Evolutionary conservation across 2,113 vertebrate genomes (phyloP), one percentile per base, ranked within the genome.

Genomic region (Nibea coibor): DNA sequence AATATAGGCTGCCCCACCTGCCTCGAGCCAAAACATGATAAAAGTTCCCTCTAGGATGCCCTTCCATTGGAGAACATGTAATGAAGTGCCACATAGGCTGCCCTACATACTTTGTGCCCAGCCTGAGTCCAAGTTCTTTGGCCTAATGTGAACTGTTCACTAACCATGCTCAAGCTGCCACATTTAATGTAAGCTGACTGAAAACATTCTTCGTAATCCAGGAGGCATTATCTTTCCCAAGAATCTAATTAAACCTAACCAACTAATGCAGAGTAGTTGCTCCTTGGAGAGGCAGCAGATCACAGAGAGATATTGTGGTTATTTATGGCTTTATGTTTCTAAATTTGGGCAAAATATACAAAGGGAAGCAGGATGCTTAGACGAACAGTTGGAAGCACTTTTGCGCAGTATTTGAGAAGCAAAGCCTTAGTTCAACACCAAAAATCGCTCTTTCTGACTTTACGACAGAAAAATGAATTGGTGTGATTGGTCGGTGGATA

Each of bases 371-470:
- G 31, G 11, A 45, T 62, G n/a, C n/a, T 17, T 26, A 28, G 11
- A 39, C 35, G 7, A 64, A 62, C 3, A 11, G 16, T 57, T 24
- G 26, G 17, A 45, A 26, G 12, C 43, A 48, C 53, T 54, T 50
- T 50, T 35, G 19, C 22, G 31, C 6, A 17, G n/a, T 0, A 39
- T 28, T 10, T 47, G 19, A 45, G 14, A 26, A 10, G 26, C 22
- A 11, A 11, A 67, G n/a, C 61, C 54, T 59, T 45, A 43, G 20
- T 45, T 68, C 10, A 70, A n/a, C 47, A 47, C 51, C 31, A 58
- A 28, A 75, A 31, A 72, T 17, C 31, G 53, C 57, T 65, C 45
- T 53, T 65, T 4, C 47, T 67, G 28, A 42, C 28, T 59, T 51
- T 10, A 2, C 1, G 0, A 20, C 24, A 43, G 16, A 10, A 4